Conservation (phyloP, 2,888 invertebrate species). For the Micropterix aruncella region DNA sequence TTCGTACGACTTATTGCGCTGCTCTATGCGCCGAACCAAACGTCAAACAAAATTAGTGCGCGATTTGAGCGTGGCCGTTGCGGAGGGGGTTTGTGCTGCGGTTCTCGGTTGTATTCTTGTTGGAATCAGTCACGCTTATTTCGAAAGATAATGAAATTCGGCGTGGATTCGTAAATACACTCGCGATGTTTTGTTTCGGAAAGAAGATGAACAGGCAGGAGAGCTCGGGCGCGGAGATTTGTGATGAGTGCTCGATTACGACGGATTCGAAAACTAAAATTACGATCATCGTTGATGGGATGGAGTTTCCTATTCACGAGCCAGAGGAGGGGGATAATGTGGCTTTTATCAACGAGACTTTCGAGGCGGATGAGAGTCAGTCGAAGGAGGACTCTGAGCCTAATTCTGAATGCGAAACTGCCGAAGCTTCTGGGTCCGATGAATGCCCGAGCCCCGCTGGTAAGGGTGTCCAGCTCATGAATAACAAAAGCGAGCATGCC, state of each 20-base stretch:
- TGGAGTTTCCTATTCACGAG: not conserved
- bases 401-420: not conserved
- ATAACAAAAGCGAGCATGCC: not conserved
- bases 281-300: not conserved
- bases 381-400: too few species aligned
- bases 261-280: not conserved
- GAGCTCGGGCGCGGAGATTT: not conserved
- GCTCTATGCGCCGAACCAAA: too few species aligned
- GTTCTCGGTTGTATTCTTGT: too few species aligned
- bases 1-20: too few species aligned
- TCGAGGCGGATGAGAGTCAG: slow-evolving; percentile 9
- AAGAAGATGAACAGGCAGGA: not conserved
- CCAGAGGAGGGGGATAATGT: not conserved
- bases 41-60: too few species aligned
- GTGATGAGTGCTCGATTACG: not conserved
- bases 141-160: too few species aligned
- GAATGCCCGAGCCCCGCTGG: not conserved
- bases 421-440: not conserved
- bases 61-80: too few species aligned
- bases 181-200: not conserved
- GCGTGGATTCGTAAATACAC: not conserved
- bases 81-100: too few species aligned
- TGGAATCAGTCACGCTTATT: too few species aligned
- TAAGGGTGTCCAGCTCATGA: not conserved
- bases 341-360: slow-evolving; percentile 8